Base-by-base conservation (phyloP, 2,888 invertebrate species). In the Drosophila kuntzei region DNA sequence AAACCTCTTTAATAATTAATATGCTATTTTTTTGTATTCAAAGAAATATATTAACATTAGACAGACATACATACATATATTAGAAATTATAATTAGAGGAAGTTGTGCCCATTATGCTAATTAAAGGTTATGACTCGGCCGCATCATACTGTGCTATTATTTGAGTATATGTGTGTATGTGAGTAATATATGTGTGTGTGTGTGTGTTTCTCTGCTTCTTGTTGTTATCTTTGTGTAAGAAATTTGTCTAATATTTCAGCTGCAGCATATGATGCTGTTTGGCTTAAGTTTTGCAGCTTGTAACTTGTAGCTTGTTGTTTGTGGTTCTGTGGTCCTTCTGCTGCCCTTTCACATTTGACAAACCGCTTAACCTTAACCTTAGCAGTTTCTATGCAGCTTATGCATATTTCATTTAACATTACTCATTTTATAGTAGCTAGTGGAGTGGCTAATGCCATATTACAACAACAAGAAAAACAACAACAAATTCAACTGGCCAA, bases 311-410 rank as follows among this genome's bases (percentile, higher is more conserved):
- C 39, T 41, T 14, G 49, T 27, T 20, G 49, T 34, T n/a, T 53
- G 53, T 41, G 53, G 51, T 53, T n/a, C 2, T 53, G 43, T 44
- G 44, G 34, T 44, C 20, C 11, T 39, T 34, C 18, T 34, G 43
- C 46, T 62, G 61, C 55, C 25, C 63, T 59, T 84, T 74, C 65
- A 58, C 79, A 72, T 80, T 72, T 79, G 82, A 73, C 71, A 71
- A 73, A 76, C 71, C 85, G 79, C 85, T 87, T 83, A 84, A 70
- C 87, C 82, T 83, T 87, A 85, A 83, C 82, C 87, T 85, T 87
- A 78, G 71, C 53, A 32, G 68, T 70, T 77, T 62, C 62, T 51
- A 59, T 43, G 43, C 36, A 70, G 60, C 66, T 75, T 87, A 75
- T 87, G 78, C 71, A 75, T 83, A 87, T 77, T 83, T 80, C 71